A percentile compares a stretch with the other conserved stretches of the same genome.
phyloP scores from a whole-genome alignment of 2,113 vertebrate genomes.

The Lampris incognitus region DNA sequence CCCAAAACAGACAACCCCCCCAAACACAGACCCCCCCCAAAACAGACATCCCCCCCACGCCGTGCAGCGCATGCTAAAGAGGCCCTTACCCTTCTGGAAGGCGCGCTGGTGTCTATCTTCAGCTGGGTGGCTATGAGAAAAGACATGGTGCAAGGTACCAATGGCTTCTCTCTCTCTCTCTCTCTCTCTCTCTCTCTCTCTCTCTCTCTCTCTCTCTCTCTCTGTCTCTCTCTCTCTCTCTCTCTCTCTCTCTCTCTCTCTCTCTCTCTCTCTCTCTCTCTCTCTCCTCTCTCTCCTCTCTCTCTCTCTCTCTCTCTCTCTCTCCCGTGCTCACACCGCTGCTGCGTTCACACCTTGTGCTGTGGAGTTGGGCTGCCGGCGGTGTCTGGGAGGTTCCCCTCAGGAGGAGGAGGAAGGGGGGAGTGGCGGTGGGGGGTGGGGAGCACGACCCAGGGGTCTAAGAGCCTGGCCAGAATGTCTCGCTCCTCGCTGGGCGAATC shows the following conservation, averaged over 20 bases:
- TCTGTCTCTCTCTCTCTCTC: no score
- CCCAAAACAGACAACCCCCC: conserved; percentile 59
- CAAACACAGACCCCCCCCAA: conserved; percentile 67
- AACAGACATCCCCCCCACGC: conserved; percentile 53
- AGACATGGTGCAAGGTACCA: conserved; percentile 67
- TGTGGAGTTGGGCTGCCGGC: conserved; percentile 65
- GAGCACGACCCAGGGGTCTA: conserved; percentile 66
- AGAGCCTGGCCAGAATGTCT: conserved; percentile 54
- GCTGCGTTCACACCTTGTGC: conserved; percentile 58
- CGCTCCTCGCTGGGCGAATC: conserved; percentile 68
- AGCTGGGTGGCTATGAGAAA: conserved; percentile 81
- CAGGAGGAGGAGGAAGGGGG: conserved; percentile 17
- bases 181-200: not conserved
- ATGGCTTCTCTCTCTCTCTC: conserved; percentile 26
- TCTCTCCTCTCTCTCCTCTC: conserved; percentile 24
- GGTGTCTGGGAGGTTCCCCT: conserved; percentile 57
- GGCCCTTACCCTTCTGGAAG: conserved; percentile 80
- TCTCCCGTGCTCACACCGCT: not conserved
- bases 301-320: not conserved
- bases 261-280: not conserved
- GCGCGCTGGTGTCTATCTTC: conserved; percentile 76
- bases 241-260: no score
- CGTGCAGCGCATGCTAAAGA: conserved; percentile 70
- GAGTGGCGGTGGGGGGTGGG: conserved; percentile 1
- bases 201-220: not conserved